Base-by-base conservation (phyloP, 23 tunicate species). In the Halocynthia roretzi region DNA sequence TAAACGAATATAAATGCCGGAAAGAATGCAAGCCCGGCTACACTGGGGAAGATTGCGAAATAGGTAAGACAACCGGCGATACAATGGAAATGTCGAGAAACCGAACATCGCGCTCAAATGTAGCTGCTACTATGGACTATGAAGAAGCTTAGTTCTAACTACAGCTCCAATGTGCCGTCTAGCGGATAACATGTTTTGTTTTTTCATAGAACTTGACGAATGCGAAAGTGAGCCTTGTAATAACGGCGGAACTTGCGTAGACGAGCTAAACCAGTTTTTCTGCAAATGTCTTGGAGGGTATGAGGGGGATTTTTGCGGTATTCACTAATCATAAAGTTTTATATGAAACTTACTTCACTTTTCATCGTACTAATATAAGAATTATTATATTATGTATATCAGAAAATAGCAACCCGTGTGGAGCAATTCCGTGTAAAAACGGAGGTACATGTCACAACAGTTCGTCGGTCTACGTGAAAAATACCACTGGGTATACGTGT, bases 151-250 rank as follows among this genome's bases (percentile, higher is more conserved):
- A n/a, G n/a, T n/a, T n/a, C n/a, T 31, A 31, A 31, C 44, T 31
- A 31, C 64, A 60, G 64, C 64, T 60, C 17, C 17, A 60, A 60
- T 60, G 17, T 4, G n/a, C 17, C n/a, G n/a, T 60, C n/a, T 15
- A 60, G n/a, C n/a, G n/a, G 17, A 58, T 58, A n/a, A 58, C 15
- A 58, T 15, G 12, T 67, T 15, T 11, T 67, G 71, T 67, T 54
- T 71, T 57, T 71, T 58, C 8, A 0, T 44, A 92, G 98, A 92
- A 73, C 81, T 92, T 19, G 80, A 92, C 61, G 98, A 92, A 82
- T 92, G 98, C 68, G 98, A 92, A 54, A 85, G 87, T 51, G 61
- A 75, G 56, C 98, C 98, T 21, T 93, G 98, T 79, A 77, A 78
- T 61, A 87, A 93, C 63, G 89, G 80, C 19, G 98, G 85, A 66